These are phyloP conservation scores for Sciurus vulgaris DNA, from an alignment of 2,797 vertebrate genomes.

Conservation along the genomic window DNA sequence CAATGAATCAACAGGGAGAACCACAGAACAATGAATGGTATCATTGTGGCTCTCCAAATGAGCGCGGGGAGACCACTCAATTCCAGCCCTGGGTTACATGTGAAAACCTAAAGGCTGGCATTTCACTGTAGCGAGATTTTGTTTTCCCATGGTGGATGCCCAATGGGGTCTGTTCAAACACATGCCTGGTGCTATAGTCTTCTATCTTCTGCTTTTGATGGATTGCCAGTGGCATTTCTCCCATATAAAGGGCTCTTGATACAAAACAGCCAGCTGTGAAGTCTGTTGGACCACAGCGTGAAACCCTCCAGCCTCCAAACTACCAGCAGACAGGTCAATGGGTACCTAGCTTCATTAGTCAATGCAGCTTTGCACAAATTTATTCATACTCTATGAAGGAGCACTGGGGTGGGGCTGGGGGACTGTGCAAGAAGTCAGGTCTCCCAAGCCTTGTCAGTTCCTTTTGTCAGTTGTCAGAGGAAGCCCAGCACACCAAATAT, in stretches of 20 bases:
- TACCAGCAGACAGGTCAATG: not conserved
- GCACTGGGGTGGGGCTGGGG: not conserved
- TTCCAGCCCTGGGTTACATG: too few relatives aligned
- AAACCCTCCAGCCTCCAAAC: conserved; percentile 24
- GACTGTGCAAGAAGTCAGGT: too few relatives aligned
- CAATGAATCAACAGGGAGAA: not conserved
- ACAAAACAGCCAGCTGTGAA: conserved; percentile 29
- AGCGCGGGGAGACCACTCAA: not conserved
- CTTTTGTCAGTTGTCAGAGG: not conserved
- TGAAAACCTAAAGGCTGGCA: not conserved
- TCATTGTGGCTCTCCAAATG: not conserved
- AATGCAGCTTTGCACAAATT: not conserved
- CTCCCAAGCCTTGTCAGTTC: not conserved
- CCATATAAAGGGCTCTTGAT: not conserved
- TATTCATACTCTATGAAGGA: not conserved
- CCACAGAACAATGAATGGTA: not conserved
- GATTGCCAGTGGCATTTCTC: not conserved
- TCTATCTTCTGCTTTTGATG: conserved; percentile 20
- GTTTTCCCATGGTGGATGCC: not conserved
- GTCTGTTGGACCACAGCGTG: not conserved
- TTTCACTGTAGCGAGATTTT: not conserved
- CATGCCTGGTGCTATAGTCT: not conserved
- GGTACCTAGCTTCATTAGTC: not conserved
- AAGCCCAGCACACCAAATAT: not conserved
- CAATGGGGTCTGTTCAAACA: not conserved